Evolutionary conservation across 2,113 vertebrate species (phyloP).

Genomic region (Callocephalon fimbriatum): DNA sequence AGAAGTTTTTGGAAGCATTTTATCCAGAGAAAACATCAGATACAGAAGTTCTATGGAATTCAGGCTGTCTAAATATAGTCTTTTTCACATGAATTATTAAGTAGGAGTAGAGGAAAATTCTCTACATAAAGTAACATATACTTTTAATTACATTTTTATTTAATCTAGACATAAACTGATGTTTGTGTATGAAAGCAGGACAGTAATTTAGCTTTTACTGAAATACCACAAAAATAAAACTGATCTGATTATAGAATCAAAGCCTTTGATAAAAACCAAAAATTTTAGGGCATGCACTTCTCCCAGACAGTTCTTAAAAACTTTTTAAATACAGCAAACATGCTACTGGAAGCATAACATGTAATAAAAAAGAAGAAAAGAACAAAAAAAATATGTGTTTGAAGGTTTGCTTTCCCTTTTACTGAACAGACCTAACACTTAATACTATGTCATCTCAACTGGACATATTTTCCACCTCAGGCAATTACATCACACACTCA

Average conservation of each 20-base stretch:
- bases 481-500: slow-evolving; percentile 49
- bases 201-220: not conserved
- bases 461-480: slow-evolving; percentile 46
- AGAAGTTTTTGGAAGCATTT: slow-evolving; percentile 12
- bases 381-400: not conserved
- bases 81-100: slow-evolving; percentile 3
- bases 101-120: not conserved
- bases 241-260: not conserved
- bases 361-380: not conserved
- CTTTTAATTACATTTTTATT: slow-evolving; percentile 3
- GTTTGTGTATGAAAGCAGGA: not conserved
- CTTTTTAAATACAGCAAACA: not conserved
- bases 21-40: slow-evolving; percentile 43
- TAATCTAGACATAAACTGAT: not conserved
- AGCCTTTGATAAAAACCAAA: not conserved
- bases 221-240: not conserved
- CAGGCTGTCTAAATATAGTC: slow-evolving; percentile 21
- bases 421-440: slow-evolving; percentile 22
- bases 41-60: slow-evolving; percentile 20
- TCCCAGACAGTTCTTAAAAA: not conserved
- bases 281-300: not conserved
- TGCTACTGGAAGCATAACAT: not conserved
- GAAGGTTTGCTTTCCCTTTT: not conserved
- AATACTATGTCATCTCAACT: slow-evolving; percentile 28
- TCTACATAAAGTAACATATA: not conserved